Evolutionary conservation across 2,113 vertebrate genomes (phyloP).

Genomic region (Fregata magnificens): DNA sequence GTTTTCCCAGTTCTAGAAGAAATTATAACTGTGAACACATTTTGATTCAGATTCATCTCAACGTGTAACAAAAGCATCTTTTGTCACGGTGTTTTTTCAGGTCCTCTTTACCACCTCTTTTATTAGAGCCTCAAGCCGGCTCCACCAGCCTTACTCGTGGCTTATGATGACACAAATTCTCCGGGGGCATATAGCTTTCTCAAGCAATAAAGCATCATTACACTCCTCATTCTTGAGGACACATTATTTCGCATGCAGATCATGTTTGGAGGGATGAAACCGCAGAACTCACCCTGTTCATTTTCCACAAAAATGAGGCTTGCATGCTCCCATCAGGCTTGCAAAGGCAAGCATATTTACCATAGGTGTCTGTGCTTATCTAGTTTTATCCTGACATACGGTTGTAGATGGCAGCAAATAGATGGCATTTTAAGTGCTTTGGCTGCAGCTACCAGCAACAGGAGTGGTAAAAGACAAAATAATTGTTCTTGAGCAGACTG

Average conservation of each 20-base stretch:
- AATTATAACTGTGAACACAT: constrained; percentile 2
- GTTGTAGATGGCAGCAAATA: background rate
- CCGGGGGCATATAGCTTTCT: constrained; percentile 29
- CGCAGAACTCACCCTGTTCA: background rate
- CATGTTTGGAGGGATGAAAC: background rate
- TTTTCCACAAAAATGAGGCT: background rate
- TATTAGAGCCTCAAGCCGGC: background rate
- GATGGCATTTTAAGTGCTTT: background rate
- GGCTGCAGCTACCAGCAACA: background rate
- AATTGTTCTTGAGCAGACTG: constrained; percentile 2
- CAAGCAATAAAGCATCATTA: constrained; percentile 33
- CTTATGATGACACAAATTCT: constrained; percentile 5
- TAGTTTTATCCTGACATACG: background rate
- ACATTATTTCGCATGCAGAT: background rate
- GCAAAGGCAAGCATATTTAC: background rate
- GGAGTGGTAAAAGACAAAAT: background rate
- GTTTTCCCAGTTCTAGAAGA: constrained; percentile 6
- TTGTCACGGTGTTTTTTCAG: background rate
- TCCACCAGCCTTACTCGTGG: background rate
- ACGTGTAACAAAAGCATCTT: constrained; percentile 19
- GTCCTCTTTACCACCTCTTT: background rate
- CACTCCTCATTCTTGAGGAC: background rate
- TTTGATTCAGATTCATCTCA: constrained; percentile 29
- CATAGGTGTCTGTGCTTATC: background rate
- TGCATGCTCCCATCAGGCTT: background rate